Base-by-base conservation (phyloP, 2,113 vertebrate genomes). In the Grantiella picta region DNA sequence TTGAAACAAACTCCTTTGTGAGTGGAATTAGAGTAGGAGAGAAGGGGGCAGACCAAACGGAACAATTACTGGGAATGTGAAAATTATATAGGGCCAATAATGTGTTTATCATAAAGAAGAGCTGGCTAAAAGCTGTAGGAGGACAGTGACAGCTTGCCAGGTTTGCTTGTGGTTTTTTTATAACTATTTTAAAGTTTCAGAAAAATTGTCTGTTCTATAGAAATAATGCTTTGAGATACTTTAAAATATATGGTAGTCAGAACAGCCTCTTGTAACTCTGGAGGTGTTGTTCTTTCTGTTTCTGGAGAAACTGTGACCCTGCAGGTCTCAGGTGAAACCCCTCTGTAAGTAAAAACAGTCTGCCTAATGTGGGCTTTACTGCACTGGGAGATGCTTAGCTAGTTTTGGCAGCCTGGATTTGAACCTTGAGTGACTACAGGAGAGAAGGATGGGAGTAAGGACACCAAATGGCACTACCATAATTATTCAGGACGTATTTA, bases 111-210 rank as follows among this genome's bases (percentile, higher is more conserved):
- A 93, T 77, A 94, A 85, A 70, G 81, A 95, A 95, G 90, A 90
- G 79, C 71, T 95, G 92, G 82, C 85, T 96, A 86, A 92, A 91
- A 95, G 86, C 77, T 92, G 94, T 96, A 68, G 94, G 92, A 92
- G 90, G 90, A 95, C 25, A 60, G 69, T 94, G 93, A 92, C 77
- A 93, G 90, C 92, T 92, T 93, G 82, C 69, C 88, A 86, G 42
- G 73, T 92, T 97, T 83, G 96, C 80, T 89, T 82, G 42, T 7
- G 0, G 4, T 24, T 35, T 83, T 96, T 92, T 78, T 5, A 69
- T 92, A 18, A 42, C 66, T 79, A 42, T 66, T 91, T 89, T 88
- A 87, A 90, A 79, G 47, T 73, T 91, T 82, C 75, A 85, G 59
- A 49, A 49, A 95, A 95, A 90, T 66, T 4, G 50, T 85, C 52